phyloP scores from a whole-genome alignment of 2,113 vertebrate species.

The Tachycineta bicolor region DNA sequence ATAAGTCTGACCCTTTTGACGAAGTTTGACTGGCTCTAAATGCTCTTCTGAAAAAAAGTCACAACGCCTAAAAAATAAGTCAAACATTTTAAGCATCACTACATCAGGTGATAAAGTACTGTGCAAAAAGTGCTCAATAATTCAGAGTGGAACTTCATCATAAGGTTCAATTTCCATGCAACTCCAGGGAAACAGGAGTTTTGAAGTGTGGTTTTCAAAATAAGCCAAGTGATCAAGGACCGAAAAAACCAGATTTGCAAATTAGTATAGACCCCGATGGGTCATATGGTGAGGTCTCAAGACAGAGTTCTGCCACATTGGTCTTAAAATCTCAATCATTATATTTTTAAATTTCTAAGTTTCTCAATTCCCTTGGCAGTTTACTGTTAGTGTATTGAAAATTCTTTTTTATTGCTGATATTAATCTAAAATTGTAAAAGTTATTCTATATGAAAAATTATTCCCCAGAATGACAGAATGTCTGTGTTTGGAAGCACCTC shows the following conservation, averaged over 20 bases:
- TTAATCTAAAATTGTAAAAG: neutral
- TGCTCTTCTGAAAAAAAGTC: neutral
- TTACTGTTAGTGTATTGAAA: neutral
- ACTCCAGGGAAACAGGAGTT: neutral
- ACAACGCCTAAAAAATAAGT: neutral
- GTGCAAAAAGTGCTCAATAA: neutral
- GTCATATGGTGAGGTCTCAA: neutral
- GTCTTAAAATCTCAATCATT: neutral
- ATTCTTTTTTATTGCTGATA: neutral
- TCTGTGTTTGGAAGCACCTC: neutral
- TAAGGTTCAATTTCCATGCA: neutral
- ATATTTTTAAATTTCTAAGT: neutral
- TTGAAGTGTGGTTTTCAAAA: neutral
- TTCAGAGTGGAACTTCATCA: neutral
- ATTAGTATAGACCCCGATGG: neutral
- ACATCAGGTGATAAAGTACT: slow-evolving; percentile 4
- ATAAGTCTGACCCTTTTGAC: neutral
- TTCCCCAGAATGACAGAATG: neutral
- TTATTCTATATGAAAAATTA: neutral
- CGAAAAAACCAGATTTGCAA: neutral
- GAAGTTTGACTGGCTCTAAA: neutral
- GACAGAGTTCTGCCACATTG: neutral
- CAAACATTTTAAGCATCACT: neutral
- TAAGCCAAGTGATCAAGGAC: neutral
- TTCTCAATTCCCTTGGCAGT: neutral